A percentile compares a stretch with the other conserved stretches of the same genome.
Conservation (phyloP, 2,113 vertebrate genomes). For the Agapornis roseicollis region DNA sequence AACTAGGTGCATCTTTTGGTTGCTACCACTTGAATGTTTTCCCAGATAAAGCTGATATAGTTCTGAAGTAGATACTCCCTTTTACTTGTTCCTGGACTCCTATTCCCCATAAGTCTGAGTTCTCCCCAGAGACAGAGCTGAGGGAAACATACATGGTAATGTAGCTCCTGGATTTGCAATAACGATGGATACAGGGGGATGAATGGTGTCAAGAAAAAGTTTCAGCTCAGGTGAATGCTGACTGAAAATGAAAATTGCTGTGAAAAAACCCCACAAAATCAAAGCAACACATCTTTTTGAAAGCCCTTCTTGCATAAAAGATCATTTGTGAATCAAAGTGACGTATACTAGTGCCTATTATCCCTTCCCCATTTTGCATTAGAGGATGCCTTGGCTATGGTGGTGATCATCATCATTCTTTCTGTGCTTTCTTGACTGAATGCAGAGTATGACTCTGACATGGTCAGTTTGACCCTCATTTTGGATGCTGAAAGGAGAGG, state of each 20-base stretch:
- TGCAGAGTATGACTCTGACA: neutral
- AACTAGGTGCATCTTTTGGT: neutral
- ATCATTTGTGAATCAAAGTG: neutral
- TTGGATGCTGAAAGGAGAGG: neutral
- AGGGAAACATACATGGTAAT: neutral
- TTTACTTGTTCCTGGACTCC: neutral
- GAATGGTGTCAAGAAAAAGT: neutral
- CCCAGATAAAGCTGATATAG: neutral
- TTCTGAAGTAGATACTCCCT: neutral
- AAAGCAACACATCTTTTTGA: neutral
- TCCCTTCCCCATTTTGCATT: neutral
- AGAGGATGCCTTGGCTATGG: neutral
- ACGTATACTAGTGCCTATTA: neutral
- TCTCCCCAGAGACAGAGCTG: neutral
- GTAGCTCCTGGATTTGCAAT: neutral
- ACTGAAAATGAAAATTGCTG: neutral
- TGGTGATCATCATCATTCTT: neutral
- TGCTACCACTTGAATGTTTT: neutral
- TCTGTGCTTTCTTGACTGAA: neutral
- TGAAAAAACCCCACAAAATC: neutral
- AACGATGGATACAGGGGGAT: neutral
- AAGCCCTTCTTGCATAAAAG: neutral
- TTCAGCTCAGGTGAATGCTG: slow-evolving; percentile 6
- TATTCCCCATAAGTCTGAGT: neutral
- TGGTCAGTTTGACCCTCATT: neutral